Conservation (phyloP, 2,797 vertebrate species). For the Aulostomus chinensis region DNA sequence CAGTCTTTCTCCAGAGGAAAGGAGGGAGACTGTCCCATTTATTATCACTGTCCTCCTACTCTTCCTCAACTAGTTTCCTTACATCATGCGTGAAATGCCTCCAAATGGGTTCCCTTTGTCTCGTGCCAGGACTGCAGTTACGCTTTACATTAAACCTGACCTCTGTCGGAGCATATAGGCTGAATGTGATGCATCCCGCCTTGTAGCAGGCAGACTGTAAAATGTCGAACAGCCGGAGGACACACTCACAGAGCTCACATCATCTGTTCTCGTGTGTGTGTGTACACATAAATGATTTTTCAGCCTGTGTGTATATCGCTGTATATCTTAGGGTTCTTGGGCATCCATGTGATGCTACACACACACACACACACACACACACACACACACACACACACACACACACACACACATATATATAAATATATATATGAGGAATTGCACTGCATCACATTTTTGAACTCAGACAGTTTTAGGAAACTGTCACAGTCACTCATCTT, state of each 20-base stretch:
- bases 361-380: too few relatives aligned
- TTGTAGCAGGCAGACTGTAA: slow-evolving; percentile 20
- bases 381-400: too few relatives aligned
- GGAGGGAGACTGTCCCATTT: slow-evolving; percentile 47
- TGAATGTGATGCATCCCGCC: slow-evolving; percentile 29
- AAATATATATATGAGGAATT: slow-evolving; percentile 1
- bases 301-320: not conserved
- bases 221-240: slow-evolving; percentile 21
- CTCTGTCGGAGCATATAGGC: slow-evolving; percentile 20
- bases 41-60: slow-evolving; percentile 53
- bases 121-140: slow-evolving; percentile 44
- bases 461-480: slow-evolving; percentile 13
- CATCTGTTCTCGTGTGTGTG: not conserved
- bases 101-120: slow-evolving; percentile 69
- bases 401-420: too few relatives aligned
- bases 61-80: slow-evolving; percentile 53
- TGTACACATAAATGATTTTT: slow-evolving; percentile 5
- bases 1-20: slow-evolving; percentile 43
- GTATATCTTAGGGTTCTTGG: too few relatives aligned
- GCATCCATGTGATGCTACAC: too few relatives aligned
- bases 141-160: slow-evolving; percentile 41
- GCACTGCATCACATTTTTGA: slow-evolving; percentile 23
- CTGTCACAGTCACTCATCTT: too few relatives aligned
- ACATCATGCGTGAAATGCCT: slow-evolving; percentile 72
- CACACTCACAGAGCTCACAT: slow-evolving; percentile 7